Evolutionary conservation across 2,888 invertebrate species (phyloP), one percentile per base, ranked within the genome.

Genomic region (Cordilura impudica): DNA sequence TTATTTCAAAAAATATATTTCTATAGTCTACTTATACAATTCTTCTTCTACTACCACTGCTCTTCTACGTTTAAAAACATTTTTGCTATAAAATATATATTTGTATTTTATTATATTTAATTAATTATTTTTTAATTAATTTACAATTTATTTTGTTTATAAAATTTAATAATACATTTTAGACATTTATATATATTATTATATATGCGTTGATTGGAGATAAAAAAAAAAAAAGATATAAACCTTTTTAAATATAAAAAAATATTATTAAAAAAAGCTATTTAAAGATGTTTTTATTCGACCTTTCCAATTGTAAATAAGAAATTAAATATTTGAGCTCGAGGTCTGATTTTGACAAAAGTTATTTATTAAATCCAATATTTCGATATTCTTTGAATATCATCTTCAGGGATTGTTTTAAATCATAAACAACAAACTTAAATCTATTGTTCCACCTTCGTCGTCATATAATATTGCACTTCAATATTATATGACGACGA

Each of bases 61-160:
- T 65, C 23, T 45, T 14, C 67, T 29, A 45, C 39, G 18, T 18
- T 56, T 43, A 43, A 54, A 66, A 45, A 53, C 35, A 35, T 23
- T 51, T 23, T 14, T 12, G 23, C n/a, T 51, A 21, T 23, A 2
- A 26, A 16, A 51, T 54, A 63, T 26, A 60, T 69, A 75, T 67
- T 73, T 76, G 54, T 69, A 61, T 63, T 70, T 74, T 72, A 43
- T n/a, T 23, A 56, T 35, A 60, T 72, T 16, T 45, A 39, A 67
- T 21, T 45, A 63, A 67, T 26, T 51, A 61, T 60, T 61, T 47
- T 47, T 61, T 61, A 61, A 61, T 29, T 14, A 39, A n/a, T 39
- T 39, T n/a, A n/a, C 35, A 56, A 54, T 16, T 61, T 43, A 29
- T 53, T 23, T 51, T 63, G 16, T 23, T 63, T 12, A 49, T 39